These are phyloP conservation scores for Ceratina calcarata DNA, from an alignment of 1,140 invertebrate species.

Conservation along the genomic window DNA sequence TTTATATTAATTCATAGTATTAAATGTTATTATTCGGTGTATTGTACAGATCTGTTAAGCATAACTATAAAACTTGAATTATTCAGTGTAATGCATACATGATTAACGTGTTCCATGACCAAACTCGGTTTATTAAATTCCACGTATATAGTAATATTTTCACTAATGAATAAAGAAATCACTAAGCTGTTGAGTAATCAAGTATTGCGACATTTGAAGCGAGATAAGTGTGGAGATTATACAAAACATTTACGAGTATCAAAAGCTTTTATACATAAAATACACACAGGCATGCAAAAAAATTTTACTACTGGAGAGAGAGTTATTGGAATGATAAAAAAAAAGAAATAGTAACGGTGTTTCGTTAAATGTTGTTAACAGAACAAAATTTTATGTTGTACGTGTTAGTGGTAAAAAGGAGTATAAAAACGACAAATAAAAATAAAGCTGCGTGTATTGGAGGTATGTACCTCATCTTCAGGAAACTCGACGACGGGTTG, in stretches of 20 bases:
- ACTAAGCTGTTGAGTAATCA: slow-evolving; percentile 1
- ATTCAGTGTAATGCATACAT: not conserved
- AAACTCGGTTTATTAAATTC: not conserved
- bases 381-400: not conserved
- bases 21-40: slow-evolving; percentile 20
- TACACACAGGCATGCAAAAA: slow-evolving; percentile 5
- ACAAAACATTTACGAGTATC: slow-evolving; percentile 3
- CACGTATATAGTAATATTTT: not conserved
- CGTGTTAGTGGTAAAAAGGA: slow-evolving; percentile 21
- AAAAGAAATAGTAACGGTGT: not conserved
- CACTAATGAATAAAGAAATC: not conserved
- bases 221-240: not conserved
- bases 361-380: slow-evolving; percentile 4
- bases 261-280: slow-evolving; percentile 20
- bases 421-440: slow-evolving; percentile 31
- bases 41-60: slow-evolving; percentile 2
- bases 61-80: not conserved
- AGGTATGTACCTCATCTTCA: slow-evolving; percentile 86
- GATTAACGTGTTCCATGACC: not conserved
- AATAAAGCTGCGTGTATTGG: slow-evolving; percentile 68
- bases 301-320: not conserved
- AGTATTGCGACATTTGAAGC: not conserved
- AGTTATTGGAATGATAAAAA: slow-evolving; percentile 7
- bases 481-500: slow-evolving; percentile 90
- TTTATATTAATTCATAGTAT: slow-evolving; percentile 29